Evolutionary conservation across 2,888 invertebrate genomes (phyloP), one percentile per base, ranked within the genome.

Genomic region (Macrophya annulata): DNA sequence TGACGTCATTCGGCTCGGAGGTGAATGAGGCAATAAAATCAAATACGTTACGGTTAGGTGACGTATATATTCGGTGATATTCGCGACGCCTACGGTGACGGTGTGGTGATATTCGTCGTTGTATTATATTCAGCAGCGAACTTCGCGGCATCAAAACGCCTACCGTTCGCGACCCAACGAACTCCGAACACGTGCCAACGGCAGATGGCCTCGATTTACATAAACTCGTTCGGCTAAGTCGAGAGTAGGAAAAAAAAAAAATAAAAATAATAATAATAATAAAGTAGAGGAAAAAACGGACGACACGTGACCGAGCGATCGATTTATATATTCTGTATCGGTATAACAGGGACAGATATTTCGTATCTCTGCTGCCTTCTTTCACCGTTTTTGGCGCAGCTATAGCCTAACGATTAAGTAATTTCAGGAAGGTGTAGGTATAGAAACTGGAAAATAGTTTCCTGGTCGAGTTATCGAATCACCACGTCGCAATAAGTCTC

Each of bases 1-100:
- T 85, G 87, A 85, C 62, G 85, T 83, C 84, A 86, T 85, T 1
- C 62, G 81, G 40, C 21, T 21, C 40, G 62, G 43, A 43, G 62
- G 25, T 43, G 59, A 81, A 40, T 25, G 12, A 43, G 81, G 59
- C 81, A 62, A 81, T 81, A 81, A 81, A 81, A 77, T 74, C 55
- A 5, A 37, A 81, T 81, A 43, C 48, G 77, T 31, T 31, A 77
- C 77, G 77, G 76, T 15, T 25, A 10, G 48, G 76, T 76, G 76
- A 76, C 76, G 45, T 25, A 21, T 25, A 21, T 15, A 40, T 21
- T 12, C 43, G 21, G 12, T 62, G 43, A 43, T 40, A 21, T 43
- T 55, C 31, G 48, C 77, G 77, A 77, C 51, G 77, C 31, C 51
- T 15, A 37, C 6, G 10, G 12, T 4, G 48, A 12, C 10, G 10